Percentiles rank a stretch among this genome's conserved stretches.
Evolutionary conservation across 2,888 invertebrate genomes (phyloP).

Genomic region (Agrochola lychnidis): DNA sequence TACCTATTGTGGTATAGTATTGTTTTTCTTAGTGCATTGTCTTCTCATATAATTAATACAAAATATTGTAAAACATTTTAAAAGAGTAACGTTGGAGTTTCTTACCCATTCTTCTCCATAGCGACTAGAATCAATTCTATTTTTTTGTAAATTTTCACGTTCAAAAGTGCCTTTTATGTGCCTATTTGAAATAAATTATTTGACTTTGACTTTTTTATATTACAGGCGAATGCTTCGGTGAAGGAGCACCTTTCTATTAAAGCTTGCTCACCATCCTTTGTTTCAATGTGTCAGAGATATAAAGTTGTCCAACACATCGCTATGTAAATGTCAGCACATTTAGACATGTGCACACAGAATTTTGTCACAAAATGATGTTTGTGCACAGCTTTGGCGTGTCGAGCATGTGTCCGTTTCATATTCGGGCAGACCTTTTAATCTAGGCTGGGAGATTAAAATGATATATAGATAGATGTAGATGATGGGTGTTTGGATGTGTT

Average conservation of each 20-base stretch:
- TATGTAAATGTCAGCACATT: constrained; percentile 55
- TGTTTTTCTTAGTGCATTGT: too few relatives aligned
- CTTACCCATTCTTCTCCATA: too few relatives aligned
- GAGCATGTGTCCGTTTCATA: constrained; percentile 41
- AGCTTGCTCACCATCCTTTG: not conserved
- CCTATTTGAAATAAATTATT: too few relatives aligned
- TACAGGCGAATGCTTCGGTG: too few relatives aligned
- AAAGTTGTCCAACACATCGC: constrained; percentile 37
- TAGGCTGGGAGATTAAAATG: constrained; percentile 30
- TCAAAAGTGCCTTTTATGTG: too few relatives aligned
- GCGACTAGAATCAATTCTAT: too few relatives aligned
- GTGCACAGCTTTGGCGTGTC: constrained; percentile 60
- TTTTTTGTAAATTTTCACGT: too few relatives aligned
- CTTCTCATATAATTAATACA: too few relatives aligned
- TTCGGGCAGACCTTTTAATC: constrained; percentile 44
- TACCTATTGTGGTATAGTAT: too few relatives aligned
- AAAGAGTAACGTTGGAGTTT: too few relatives aligned
- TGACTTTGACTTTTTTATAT: too few relatives aligned
- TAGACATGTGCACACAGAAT: constrained; percentile 58
- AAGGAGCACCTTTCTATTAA: not conserved
- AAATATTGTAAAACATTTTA: too few relatives aligned
- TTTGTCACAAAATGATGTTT: constrained; percentile 68
- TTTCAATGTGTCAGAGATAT: constrained; percentile 35
- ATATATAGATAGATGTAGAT: not conserved
- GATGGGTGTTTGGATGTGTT: not conserved